phyloP scores from a whole-genome alignment of 2,113 vertebrate species.

The Oncorhynchus tshawytscha region DNA sequence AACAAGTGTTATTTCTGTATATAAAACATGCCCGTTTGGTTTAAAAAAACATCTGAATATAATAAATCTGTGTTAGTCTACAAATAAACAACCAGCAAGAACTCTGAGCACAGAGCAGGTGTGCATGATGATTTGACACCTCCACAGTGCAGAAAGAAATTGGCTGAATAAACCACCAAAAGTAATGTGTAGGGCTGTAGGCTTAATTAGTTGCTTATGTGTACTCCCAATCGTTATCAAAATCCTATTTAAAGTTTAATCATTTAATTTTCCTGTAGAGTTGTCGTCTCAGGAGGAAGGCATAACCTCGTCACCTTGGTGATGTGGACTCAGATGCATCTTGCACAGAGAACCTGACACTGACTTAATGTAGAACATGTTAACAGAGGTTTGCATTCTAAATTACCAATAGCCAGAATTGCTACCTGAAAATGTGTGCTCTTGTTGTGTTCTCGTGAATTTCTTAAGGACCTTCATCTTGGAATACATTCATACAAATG shows the following conservation, averaged over 20 bases:
- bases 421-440: too few relatives aligned
- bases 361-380: constrained; percentile 37
- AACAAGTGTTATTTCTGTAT: too few relatives aligned
- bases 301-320: background rate
- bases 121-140: background rate
- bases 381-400: constrained; percentile 17
- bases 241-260: background rate
- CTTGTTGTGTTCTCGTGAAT: background rate
- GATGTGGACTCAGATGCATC: constrained; percentile 24
- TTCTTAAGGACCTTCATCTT: background rate
- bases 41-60: too few relatives aligned
- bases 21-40: too few relatives aligned
- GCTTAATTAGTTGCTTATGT: background rate
- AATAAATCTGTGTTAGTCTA: too few relatives aligned
- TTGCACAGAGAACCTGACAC: constrained; percentile 36
- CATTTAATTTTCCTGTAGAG: background rate
- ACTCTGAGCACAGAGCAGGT: background rate
- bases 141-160: background rate
- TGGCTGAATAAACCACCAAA: background rate
- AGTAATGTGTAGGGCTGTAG: background rate
- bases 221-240: background rate
- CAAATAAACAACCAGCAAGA: too few relatives aligned
- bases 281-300: background rate
- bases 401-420: constrained; percentile 3
- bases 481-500: background rate